A percentile compares a stretch with the other conserved stretches of the same genome.
Evolutionary conservation across 2,797 vertebrate species (phyloP).

Genomic region (Etheostoma perlongum): DNA sequence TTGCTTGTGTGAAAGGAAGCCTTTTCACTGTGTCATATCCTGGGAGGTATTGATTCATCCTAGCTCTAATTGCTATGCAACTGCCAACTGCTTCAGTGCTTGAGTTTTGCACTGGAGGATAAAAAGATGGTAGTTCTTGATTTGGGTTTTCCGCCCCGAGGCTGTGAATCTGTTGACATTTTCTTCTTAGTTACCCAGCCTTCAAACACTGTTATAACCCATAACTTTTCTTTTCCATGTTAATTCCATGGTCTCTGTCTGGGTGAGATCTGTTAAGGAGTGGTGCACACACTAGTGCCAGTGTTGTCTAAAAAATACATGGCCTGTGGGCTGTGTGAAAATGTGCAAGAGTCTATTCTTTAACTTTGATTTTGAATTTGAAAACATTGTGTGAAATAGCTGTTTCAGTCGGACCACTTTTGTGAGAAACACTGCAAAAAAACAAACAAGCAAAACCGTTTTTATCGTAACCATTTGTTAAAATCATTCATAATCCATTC

Average conservation of each 20-base stretch:
- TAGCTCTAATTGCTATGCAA: slow-evolving; percentile 63
- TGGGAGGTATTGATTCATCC: slow-evolving; percentile 66
- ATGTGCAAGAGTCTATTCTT: neutral
- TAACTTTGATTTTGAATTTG: neutral
- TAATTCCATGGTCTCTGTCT: slow-evolving; percentile 22
- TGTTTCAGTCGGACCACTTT: neutral
- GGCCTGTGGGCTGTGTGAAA: neutral
- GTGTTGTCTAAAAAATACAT: neutral
- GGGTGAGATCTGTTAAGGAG: slow-evolving; percentile 30
- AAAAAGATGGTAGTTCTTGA: slow-evolving; percentile 50
- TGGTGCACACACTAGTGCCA: neutral
- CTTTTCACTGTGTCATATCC: slow-evolving; percentile 57
- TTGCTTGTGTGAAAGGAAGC: slow-evolving; percentile 45
- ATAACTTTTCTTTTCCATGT: slow-evolving; percentile 30
- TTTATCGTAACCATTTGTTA: neutral
- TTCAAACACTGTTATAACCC: slow-evolving; percentile 38
- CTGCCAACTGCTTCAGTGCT: slow-evolving; percentile 58
- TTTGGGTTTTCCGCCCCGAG: slow-evolving; percentile 40
- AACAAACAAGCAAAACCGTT: no score
- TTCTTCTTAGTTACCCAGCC: slow-evolving; percentile 38
- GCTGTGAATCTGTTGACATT: slow-evolving; percentile 58
- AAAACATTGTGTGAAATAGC: neutral
- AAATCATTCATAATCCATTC: neutral
- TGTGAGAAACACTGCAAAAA: neutral
- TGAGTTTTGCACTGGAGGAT: slow-evolving; percentile 53